Evolutionary conservation across 2,797 vertebrate genomes (phyloP).

Genomic region (Muraenolepis orangiensis): DNA sequence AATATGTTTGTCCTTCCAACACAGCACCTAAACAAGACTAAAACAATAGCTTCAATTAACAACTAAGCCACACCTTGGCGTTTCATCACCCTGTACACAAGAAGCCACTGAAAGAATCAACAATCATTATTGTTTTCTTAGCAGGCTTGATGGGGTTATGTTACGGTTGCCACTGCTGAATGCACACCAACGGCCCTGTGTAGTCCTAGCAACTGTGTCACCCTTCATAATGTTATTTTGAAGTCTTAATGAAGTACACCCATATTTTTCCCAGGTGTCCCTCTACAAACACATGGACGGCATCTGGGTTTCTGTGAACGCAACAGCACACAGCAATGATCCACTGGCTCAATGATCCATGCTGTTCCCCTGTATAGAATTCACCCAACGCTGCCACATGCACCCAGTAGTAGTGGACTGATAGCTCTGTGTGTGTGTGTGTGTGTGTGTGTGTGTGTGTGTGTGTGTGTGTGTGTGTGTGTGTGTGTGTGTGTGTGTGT

Average conservation of each 20-base stretch:
- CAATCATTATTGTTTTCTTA: not conserved
- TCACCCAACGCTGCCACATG: not conserved
- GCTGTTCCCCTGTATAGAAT: not conserved
- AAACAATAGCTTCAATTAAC: no score
- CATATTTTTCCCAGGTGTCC: not conserved
- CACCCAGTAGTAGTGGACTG: slow-evolving; percentile 9
- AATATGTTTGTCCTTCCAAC: no score
- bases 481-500: slow-evolving; percentile 4
- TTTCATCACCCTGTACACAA: not conserved
- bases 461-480: slow-evolving; percentile 10
- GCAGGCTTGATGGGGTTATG: not conserved
- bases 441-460: slow-evolving; percentile 4
- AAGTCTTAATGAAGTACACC: not conserved
- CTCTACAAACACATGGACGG: not conserved
- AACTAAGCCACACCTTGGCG: no score
- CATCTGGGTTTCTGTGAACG: not conserved
- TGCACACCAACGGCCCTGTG: not conserved
- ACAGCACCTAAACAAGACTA: no score
- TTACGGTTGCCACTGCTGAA: not conserved
- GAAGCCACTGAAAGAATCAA: not conserved
- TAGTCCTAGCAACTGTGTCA: not conserved
- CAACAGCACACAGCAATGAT: not conserved
- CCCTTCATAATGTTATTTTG: not conserved
- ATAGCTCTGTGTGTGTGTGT: slow-evolving; percentile 8
- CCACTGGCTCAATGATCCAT: not conserved